phyloP scores from a whole-genome alignment of 2,888 invertebrate genomes.

The Coleophora deauratella region DNA sequence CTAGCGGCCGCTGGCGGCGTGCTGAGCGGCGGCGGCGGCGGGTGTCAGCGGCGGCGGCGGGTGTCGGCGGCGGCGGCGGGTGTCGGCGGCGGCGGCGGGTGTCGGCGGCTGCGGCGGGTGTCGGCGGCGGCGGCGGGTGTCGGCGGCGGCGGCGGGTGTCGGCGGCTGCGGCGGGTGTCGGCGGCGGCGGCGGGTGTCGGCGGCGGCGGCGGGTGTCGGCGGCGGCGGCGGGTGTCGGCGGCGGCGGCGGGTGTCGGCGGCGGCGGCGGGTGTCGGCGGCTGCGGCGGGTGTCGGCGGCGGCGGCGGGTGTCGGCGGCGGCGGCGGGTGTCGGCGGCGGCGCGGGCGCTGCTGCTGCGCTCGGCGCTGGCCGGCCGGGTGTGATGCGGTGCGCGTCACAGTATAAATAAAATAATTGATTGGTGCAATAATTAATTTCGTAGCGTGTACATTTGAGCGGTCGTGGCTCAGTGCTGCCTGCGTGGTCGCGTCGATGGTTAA shows the following conservation, averaged over 20 bases:
- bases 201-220: background rate
- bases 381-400: too few species aligned
- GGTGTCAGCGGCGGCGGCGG: constrained; percentile 10
- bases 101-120: constrained; percentile 4
- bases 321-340: constrained; percentile 11
- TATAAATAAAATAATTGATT: too few species aligned
- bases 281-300: constrained; percentile 1
- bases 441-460: too few species aligned
- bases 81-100: constrained; percentile 2
- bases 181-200: background rate
- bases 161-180: background rate
- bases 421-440: too few species aligned
- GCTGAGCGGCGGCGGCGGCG: constrained; percentile 7
- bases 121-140: background rate
- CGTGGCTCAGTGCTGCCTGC: constrained; percentile 1
- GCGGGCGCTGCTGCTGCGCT: constrained; percentile 1
- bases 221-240: too few species aligned
- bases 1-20: constrained; percentile 12
- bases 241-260: background rate
- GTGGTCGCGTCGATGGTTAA: constrained; percentile 15
- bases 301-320: constrained; percentile 5
- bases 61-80: constrained; percentile 17
- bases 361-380: constrained; percentile 13
- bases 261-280: background rate
- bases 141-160: background rate